A percentile compares a stretch with the other conserved stretches of the same genome.
phyloP scores from a whole-genome alignment of 2,888 invertebrate genomes.

The Ophion costatus region DNA sequence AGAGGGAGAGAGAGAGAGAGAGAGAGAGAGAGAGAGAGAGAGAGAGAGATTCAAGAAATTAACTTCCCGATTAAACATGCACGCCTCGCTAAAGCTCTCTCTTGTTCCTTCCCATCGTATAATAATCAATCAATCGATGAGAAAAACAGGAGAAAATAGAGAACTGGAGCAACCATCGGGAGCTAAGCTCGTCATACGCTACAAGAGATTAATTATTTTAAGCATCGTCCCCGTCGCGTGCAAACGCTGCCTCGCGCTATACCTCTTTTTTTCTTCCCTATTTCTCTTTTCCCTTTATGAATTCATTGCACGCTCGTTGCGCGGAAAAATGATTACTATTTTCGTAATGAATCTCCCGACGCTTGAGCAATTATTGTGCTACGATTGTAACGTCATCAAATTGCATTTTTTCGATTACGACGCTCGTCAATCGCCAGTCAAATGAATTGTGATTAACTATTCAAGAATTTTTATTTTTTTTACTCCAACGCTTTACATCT shows the following conservation, averaged over 20 bases:
- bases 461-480: too few species aligned
- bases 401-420: too few species aligned
- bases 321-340: constrained; percentile 20
- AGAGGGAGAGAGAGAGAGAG: neutral
- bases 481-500: too few species aligned
- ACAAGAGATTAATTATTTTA: constrained; percentile 60
- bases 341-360: neutral
- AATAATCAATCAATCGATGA: constrained; percentile 63
- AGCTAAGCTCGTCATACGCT: constrained; percentile 45
- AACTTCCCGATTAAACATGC: constrained; percentile 52
- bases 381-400: neutral
- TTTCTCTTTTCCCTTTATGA: neutral
- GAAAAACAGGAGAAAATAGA: constrained; percentile 50
- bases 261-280: neutral
- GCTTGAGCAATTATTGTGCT: neutral
- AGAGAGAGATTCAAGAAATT: constrained; percentile 38
- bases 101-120: constrained; percentile 35
- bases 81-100: constrained; percentile 59
- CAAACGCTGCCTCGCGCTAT: constrained; percentile 47
- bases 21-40: neutral
- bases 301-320: constrained; percentile 6
- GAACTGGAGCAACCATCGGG: constrained; percentile 28
- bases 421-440: too few species aligned
- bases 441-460: too few species aligned
- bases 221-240: constrained; percentile 60